Evolutionary conservation across 2,797 vertebrate genomes (phyloP).

Genomic region (Malacoctenus gilli): DNA sequence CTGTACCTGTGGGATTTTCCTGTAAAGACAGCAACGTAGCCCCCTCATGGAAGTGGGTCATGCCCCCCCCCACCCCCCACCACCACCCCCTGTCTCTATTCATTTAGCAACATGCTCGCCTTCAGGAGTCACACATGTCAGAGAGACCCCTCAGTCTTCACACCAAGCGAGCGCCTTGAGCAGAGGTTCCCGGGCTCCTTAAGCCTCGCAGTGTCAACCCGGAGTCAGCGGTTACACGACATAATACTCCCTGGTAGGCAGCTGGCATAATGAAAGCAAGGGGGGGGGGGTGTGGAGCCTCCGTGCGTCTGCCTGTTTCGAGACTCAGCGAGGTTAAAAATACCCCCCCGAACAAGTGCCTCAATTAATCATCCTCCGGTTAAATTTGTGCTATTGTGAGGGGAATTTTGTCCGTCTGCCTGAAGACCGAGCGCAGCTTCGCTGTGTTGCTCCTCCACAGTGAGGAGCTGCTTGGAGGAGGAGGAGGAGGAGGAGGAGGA

Average conservation of each 20-base stretch:
- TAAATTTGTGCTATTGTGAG: constrained; percentile 45
- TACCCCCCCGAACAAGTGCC: constrained; percentile 53
- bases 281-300: constrained; percentile 43
- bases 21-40: constrained; percentile 40
- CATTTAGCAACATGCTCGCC: constrained; percentile 68
- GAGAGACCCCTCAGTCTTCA: constrained; percentile 56
- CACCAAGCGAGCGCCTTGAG: constrained; percentile 62
- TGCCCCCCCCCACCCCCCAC: too few relatives aligned
- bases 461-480: constrained; percentile 7
- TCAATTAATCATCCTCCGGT: constrained; percentile 71
- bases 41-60: constrained; percentile 71
- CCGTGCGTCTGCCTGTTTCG: constrained; percentile 53
- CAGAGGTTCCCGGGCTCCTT: constrained; percentile 66
- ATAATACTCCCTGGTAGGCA: constrained; percentile 67
- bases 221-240: constrained; percentile 58
- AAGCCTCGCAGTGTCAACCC: constrained; percentile 68
- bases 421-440: constrained; percentile 38
- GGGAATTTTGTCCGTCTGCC: constrained; percentile 46
- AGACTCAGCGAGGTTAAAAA: constrained; percentile 69
- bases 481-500: too few relatives aligned
- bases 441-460: constrained; percentile 25
- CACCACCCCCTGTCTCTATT: constrained; percentile 63
- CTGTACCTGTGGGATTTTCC: constrained; percentile 51
- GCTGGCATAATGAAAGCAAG: constrained; percentile 69
- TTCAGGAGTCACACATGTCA: constrained; percentile 71